Conservation (phyloP, 2,888 invertebrate species). For the Cerastis rubricosa region DNA sequence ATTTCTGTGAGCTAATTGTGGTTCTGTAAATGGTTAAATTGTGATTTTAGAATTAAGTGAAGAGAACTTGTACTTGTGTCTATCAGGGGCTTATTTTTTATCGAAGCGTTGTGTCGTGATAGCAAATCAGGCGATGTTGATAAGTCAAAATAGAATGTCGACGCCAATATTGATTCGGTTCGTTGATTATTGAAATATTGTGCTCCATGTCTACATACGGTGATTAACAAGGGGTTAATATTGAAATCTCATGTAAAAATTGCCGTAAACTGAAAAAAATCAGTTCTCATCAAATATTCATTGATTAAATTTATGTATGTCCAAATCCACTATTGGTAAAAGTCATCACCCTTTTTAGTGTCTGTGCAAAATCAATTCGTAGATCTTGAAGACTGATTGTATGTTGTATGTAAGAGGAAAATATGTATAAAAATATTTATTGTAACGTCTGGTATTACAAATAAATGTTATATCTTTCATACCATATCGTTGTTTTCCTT, state of each 20-base stretch:
- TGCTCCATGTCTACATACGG: background rate
- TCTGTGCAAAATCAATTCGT: conserved; percentile 16
- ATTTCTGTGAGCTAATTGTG: conserved; percentile 28
- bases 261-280: background rate
- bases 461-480: conserved; percentile 43
- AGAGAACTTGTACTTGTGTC: conserved; percentile 14
- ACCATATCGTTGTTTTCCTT: conserved; percentile 48
- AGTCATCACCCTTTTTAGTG: background rate
- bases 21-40: conserved; percentile 26
- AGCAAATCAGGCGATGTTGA: conserved; percentile 12
- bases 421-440: conserved; percentile 10
- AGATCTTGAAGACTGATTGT: conserved; percentile 43
- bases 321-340: background rate
- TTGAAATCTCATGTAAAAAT: background rate
- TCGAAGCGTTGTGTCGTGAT: background rate
- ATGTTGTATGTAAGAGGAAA: conserved; percentile 7
- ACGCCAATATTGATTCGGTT: background rate
- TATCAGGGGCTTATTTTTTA: conserved; percentile 20
- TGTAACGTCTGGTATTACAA: conserved; percentile 13
- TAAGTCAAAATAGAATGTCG: background rate
- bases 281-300: background rate
- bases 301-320: background rate
- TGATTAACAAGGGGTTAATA: background rate
- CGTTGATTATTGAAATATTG: conserved; percentile 1
- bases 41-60: conserved; percentile 35